Base-by-base conservation (phyloP, 2,888 invertebrate species). In the Caenorhabditis sp. region DNA sequence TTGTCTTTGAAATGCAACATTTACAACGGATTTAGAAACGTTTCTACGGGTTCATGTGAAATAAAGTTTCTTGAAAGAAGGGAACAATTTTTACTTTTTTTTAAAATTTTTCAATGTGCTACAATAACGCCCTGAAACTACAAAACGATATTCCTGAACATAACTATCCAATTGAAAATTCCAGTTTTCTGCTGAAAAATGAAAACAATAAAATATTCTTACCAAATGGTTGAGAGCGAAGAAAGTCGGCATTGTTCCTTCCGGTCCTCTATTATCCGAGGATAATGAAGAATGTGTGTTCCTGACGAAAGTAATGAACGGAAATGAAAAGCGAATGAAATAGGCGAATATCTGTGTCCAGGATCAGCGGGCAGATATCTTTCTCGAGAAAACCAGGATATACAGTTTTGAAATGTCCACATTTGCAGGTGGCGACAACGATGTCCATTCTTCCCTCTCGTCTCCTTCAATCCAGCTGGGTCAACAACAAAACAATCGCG, bases 401-500 rank as follows among this genome's bases (percentile, higher is more conserved):
- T 75, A 81, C 75, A 80, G 81, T 81, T 81, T 75, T 75, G 75
- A 75, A 70, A 75, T 80, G 70, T 66, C 38, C 73, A 56, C 59
- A 59, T 70, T 54, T 51, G 59, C 75, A 81, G 81, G 81, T 81
- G 75, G 75, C 70, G 63, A 61, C 72, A 72, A 61, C 61, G 72
- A 76, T 76, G 68, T 76, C 69, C 69, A 70, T 77, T 77, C 19
- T 26, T 5, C 14, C 54, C 26, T 26, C 24, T 12, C 61, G 49
- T 14, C 35, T 31, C 44, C 31, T 47, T 7, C 41, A 49, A 44
- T 12, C 63, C 81, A 81, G 81, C 81, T 81, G 81, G 74, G 81
- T 81, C 81, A 81, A 81, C 74, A 80, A 54, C 59, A 80, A 80
- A 80, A 80, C 81, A 81, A 81, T 81, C 81, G 81, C 75, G 64